phyloP scores from a whole-genome alignment of 2,797 vertebrate genomes.

The Sphenodon punctatus region DNA sequence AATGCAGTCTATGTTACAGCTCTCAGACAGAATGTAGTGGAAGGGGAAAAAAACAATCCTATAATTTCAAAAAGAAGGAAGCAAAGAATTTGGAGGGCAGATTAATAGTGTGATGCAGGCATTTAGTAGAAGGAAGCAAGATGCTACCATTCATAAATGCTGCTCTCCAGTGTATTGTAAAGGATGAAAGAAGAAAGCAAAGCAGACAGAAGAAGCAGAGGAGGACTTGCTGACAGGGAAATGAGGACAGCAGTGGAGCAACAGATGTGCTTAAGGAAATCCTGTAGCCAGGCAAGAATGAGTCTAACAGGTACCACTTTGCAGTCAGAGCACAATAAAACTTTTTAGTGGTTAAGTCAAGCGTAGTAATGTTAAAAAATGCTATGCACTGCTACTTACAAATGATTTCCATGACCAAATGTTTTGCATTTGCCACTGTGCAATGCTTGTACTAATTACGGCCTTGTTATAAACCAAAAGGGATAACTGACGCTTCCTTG shows the following conservation, averaged over 20 bases:
- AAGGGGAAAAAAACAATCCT: constrained; percentile 1
- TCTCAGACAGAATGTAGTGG: not conserved
- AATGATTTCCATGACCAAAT: constrained; percentile 25
- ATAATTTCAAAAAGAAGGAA: not conserved
- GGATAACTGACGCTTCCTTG: constrained; percentile 29
- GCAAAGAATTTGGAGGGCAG: not conserved
- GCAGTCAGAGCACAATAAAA: constrained; percentile 47
- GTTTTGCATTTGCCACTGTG: constrained; percentile 35
- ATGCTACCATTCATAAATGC: fast-evolving
- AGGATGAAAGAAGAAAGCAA: not conserved
- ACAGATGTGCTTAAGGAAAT: not conserved
- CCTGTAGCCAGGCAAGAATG: constrained; percentile 22
- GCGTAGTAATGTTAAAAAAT: constrained; percentile 43
- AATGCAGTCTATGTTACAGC: too few species aligned
- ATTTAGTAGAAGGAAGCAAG: not conserved
- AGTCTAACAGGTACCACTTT: constrained; percentile 51
- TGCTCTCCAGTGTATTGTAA: not conserved
- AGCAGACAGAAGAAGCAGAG: not conserved
- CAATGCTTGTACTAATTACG: constrained; percentile 22
- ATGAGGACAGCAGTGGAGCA: not conserved
- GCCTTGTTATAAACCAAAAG: constrained; percentile 39
- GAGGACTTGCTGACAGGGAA: not conserved
- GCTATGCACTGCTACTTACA: constrained; percentile 30
- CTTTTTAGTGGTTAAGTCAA: constrained; percentile 18
- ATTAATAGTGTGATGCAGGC: not conserved